Evolutionary conservation across 2,888 invertebrate species (phyloP).

Genomic region (Megastigmus dorsalis): DNA sequence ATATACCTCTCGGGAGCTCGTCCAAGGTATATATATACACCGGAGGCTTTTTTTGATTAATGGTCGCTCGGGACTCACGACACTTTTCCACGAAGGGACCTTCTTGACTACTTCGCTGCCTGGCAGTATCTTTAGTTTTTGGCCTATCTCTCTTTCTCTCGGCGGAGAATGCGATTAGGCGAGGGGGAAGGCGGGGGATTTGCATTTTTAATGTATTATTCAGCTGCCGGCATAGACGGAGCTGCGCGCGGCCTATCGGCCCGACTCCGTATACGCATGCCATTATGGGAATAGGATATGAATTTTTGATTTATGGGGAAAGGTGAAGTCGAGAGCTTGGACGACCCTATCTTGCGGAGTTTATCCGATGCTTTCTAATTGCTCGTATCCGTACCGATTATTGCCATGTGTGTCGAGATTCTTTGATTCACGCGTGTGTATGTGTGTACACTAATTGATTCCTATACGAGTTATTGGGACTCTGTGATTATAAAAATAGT

Average conservation of each 20-base stretch:
- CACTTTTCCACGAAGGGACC: constrained; percentile 29
- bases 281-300: too few relatives aligned
- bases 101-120: too few relatives aligned
- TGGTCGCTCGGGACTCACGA: background rate
- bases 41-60: constrained; percentile 38
- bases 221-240: too few relatives aligned
- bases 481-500: too few relatives aligned
- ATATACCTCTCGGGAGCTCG: background rate
- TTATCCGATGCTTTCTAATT: constrained; percentile 23
- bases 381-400: background rate
- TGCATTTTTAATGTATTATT: constrained; percentile 44
- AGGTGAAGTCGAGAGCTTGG: too few relatives aligned
- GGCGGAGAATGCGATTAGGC: constrained; percentile 39
- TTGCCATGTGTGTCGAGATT: too few relatives aligned
- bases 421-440: too few relatives aligned
- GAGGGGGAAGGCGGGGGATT: constrained; percentile 15
- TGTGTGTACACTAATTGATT: too few relatives aligned
- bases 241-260: constrained; percentile 25
- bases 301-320: constrained; percentile 53
- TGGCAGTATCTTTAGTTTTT: too few relatives aligned
- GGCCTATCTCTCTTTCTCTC: constrained; percentile 9
- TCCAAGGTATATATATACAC: too few relatives aligned
- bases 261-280: background rate
- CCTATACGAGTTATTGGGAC: too few relatives aligned
- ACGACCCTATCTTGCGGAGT: background rate